Base-by-base conservation (phyloP, 1,140 invertebrate species). In the Polypedilum pembai region DNA sequence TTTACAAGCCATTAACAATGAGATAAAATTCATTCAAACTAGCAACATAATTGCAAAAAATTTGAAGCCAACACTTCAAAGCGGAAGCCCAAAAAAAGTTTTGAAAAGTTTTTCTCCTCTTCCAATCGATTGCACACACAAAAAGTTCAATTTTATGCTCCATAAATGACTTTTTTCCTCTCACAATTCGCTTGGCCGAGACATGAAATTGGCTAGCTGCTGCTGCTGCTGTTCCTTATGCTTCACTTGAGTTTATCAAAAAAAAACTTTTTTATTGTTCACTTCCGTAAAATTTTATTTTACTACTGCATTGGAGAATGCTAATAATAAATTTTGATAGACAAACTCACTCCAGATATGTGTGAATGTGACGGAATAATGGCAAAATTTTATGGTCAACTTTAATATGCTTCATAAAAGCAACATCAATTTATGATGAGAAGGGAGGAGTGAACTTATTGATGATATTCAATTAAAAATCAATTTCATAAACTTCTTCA, bases 221-320 rank as follows among this genome's bases (percentile, higher is more conserved):
- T 56, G 0, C n/a, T 56, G 12, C 45, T 56, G 8, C 12, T 56
- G n/a, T 56, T 56, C 45, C 45, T 56, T 56, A 56, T 56, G 45
- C 45, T 56, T 56, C 45, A 56, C 45, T 56, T 56, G n/a, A 56
- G 45, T 56, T 56, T 56, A 56, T 56, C 45, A 56, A 56, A 56
- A 45, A 56, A 56, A 56, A 56, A 8, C 15, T 56, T 56, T 56
- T 56, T 56, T 56, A 56, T 56, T 56, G 45, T 56, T 56, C 45
- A 56, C 45, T 56, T 56, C 45, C 45, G 45, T n/a, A 56, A 56
- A 56, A 3, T 56, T 56, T n/a, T 56, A n/a, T n/a, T n/a, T n/a
- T n/a, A n/a, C n/a, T n/a, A 56, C 45, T n/a, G 12, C 45, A 56
- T n/a, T 56, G 45, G n/a, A 56, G n/a, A 56, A 56, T 56, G n/a